phyloP scores from a whole-genome alignment of 2,113 vertebrate genomes.

The Carassius carassius region DNA sequence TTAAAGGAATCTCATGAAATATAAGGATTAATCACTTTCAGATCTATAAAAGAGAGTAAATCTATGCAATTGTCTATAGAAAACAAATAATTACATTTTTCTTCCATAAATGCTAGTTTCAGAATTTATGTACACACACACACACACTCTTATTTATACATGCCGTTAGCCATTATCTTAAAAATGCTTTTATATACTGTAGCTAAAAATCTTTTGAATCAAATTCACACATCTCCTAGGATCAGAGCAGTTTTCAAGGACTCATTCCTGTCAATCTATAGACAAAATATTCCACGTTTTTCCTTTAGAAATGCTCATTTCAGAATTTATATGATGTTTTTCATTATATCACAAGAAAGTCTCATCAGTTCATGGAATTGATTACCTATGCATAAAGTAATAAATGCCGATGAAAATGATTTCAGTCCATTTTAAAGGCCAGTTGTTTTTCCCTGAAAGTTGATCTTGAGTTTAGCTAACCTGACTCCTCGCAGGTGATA shows the following conservation, averaged over 20 bases:
- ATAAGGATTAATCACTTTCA: no score
- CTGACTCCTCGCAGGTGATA: constrained; percentile 37
- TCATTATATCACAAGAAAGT: neutral
- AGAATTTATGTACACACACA: neutral
- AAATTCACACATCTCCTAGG: neutral
- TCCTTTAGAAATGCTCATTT: neutral
- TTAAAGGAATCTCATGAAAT: no score
- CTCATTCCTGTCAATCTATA: no score
- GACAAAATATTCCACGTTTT: neutral
- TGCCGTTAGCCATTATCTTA: no score
- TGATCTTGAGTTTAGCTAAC: constrained; percentile 26
- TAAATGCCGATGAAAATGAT: neutral
- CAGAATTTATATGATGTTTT: neutral
- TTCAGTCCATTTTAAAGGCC: neutral
- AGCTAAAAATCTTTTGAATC: no score
- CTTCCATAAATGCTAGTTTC: neutral
- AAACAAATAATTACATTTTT: neutral
- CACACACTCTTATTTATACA: no score
- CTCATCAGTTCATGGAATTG: neutral
- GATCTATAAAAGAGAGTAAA: no score
- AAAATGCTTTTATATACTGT: no score
- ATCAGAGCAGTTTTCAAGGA: neutral
- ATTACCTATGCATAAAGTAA: neutral
- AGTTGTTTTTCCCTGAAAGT: constrained; percentile 3
- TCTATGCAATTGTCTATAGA: no score